Conservation (phyloP, 1,140 invertebrate genomes). For the Harpegnathos saltator region DNA sequence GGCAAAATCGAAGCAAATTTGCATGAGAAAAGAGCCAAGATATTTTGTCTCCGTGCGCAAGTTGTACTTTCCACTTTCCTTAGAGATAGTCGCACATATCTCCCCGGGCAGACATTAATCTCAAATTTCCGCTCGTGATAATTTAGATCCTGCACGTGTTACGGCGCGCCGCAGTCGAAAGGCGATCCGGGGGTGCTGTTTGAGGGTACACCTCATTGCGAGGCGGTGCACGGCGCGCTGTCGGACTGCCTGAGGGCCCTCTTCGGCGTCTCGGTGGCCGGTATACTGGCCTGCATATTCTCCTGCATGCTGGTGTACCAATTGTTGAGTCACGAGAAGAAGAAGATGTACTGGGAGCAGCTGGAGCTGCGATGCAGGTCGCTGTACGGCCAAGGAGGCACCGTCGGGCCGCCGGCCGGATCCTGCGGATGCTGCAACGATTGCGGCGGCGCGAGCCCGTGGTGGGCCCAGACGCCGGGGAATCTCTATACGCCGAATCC, state of each 20-base stretch:
- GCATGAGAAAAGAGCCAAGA: no score
- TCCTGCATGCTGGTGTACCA: conserved; percentile 97
- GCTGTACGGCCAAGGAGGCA: conserved; percentile 88
- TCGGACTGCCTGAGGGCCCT: conserved; percentile 95
- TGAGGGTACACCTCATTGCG: conserved; percentile 93
- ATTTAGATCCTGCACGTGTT: conserved; percentile 84
- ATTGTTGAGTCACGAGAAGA: conserved; percentile 94
- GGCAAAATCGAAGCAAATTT: no score
- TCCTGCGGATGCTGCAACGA: conserved; percentile 91
- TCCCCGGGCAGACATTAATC: conserved; percentile 8
- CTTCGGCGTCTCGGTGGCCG: conserved; percentile 95
- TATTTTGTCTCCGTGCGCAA: no score
- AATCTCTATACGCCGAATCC: conserved; percentile 94
- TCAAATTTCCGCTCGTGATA: not conserved
- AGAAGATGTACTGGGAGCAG: conserved; percentile 97
- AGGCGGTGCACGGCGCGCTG: conserved; percentile 93
- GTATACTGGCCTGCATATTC: conserved; percentile 95
- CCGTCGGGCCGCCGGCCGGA: conserved; percentile 84
- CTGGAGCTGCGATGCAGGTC: conserved; percentile 93
- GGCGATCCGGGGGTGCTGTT: conserved; percentile 88
- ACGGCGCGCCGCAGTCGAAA: conserved; percentile 78
- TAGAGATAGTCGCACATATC: not conserved
- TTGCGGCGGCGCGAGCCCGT: conserved; percentile 87
- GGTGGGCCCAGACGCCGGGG: conserved; percentile 87
- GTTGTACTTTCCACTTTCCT: not conserved